These are phyloP conservation scores for Sebastes kiyomatsui DNA, from an alignment of 2,797 vertebrate genomes.

Conservation along the genomic window DNA sequence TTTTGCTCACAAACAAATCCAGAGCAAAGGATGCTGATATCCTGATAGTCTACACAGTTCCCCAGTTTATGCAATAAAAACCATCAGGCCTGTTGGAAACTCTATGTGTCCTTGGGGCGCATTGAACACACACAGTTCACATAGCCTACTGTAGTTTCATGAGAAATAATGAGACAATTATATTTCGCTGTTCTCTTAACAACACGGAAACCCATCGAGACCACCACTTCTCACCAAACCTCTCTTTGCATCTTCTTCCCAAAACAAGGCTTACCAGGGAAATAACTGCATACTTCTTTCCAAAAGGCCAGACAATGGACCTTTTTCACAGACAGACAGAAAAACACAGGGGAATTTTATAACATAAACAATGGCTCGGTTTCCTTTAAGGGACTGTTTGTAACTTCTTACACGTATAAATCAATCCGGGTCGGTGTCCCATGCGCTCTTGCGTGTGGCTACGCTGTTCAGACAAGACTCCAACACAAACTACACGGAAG, in stretches of 20 bases:
- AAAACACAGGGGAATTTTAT: not conserved
- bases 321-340: not conserved
- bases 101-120: not conserved
- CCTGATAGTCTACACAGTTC: not conserved
- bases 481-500: too few species aligned
- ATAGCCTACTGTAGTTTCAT: not conserved
- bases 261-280: not conserved
- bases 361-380: not conserved
- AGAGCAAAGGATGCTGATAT: not conserved
- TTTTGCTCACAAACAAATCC: not conserved
- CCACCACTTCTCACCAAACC: not conserved
- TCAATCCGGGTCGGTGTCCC: too few species aligned
- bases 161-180: slow-evolving; percentile 8
- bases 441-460: accelerated
- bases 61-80: not conserved
- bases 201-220: not conserved
- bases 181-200: not conserved
- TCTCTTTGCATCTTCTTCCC: not conserved
- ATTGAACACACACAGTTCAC: not conserved
- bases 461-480: too few species aligned
- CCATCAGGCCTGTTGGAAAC: not conserved
- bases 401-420: too few species aligned
- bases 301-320: not conserved
- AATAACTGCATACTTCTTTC: not conserved
- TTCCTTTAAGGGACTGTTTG: not conserved